These are phyloP conservation scores for Lapara coniferarum DNA, from an alignment of 2,888 invertebrate genomes.

Conservation along the genomic window DNA sequence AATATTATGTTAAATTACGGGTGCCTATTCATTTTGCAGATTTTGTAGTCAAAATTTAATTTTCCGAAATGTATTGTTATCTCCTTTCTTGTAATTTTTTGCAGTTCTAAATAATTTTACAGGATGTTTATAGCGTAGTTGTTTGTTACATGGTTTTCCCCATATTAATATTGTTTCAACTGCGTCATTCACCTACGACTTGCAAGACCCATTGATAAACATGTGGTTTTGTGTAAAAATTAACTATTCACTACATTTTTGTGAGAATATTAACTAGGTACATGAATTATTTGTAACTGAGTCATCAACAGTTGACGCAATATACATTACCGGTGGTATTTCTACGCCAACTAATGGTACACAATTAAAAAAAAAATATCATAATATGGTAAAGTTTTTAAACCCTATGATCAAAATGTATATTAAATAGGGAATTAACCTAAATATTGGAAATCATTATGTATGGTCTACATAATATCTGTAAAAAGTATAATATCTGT, in stretches of 20 bases:
- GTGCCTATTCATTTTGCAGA: not conserved
- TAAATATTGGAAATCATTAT: too few relatives aligned
- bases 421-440: too few relatives aligned
- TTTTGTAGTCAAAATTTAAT: not conserved
- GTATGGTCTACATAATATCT: too few relatives aligned
- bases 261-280: not conserved
- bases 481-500: too few relatives aligned
- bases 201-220: not conserved
- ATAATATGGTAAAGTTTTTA: too few relatives aligned
- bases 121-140: not conserved
- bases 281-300: not conserved
- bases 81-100: not conserved
- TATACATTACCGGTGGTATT: not conserved
- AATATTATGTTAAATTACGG: not conserved
- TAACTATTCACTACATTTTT: not conserved
- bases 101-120: not conserved
- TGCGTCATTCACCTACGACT: slow-evolving; percentile 11
- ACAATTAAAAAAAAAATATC: too few relatives aligned
- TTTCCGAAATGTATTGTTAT: not conserved
- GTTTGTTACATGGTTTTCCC: slow-evolving; percentile 26
- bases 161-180: slow-evolving; percentile 16
- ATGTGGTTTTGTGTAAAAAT: slow-evolving; percentile 5
- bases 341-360: not conserved
- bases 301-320: not conserved
- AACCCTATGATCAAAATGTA: too few relatives aligned